Conservation (phyloP, 2,888 invertebrate species). For the Physocephala rufipes region DNA sequence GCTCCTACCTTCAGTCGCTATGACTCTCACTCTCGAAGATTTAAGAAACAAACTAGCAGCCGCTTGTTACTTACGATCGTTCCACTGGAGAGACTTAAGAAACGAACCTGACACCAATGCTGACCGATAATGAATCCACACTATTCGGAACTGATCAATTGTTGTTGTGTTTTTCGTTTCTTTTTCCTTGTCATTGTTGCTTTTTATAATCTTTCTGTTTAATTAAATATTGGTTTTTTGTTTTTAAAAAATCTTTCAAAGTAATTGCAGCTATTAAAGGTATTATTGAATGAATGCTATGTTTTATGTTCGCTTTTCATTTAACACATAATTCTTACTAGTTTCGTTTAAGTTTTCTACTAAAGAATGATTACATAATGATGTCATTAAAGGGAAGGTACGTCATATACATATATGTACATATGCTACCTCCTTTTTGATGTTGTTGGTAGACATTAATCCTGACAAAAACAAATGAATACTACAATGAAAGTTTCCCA, state of each 20-base stretch:
- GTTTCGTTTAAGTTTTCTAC: constrained; percentile 30
- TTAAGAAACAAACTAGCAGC: too few relatives aligned
- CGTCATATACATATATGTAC: background rate
- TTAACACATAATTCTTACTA: constrained; percentile 37
- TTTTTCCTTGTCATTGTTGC: constrained; percentile 40
- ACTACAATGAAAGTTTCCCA: constrained; percentile 16
- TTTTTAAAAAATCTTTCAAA: constrained; percentile 48
- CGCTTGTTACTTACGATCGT: too few relatives aligned
- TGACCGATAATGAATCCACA: too few relatives aligned
- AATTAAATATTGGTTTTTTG: constrained; percentile 37
- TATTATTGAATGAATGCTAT: constrained; percentile 38
- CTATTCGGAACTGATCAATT: too few relatives aligned
- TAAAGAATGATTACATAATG: constrained; percentile 29
- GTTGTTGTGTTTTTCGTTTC: too few relatives aligned
- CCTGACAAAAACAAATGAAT: background rate
- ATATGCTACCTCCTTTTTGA: too few relatives aligned
- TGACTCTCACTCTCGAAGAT: too few relatives aligned
- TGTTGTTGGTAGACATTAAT: constrained; percentile 20
- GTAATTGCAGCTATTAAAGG: constrained; percentile 47
- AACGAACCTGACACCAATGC: too few relatives aligned
- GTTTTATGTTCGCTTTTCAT: constrained; percentile 37
- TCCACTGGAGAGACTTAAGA: too few relatives aligned
- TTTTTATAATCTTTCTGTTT: constrained; percentile 41
- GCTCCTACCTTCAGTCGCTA: too few relatives aligned
- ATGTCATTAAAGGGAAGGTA: constrained; percentile 16